Evolutionary conservation across 2,113 vertebrate species (phyloP).

Genomic region (Narcine bancroftii): DNA sequence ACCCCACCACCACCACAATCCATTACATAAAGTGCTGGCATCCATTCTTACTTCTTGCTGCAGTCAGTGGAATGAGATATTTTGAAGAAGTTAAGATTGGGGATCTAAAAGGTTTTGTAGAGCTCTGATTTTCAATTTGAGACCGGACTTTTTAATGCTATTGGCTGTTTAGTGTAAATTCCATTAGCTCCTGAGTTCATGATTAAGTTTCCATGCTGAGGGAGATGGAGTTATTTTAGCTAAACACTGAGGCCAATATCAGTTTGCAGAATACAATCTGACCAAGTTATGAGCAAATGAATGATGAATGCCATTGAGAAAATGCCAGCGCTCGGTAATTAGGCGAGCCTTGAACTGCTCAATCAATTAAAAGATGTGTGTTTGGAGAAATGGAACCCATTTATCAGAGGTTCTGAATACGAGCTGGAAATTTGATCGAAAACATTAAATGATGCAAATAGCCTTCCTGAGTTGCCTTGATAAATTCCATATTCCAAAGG

Average conservation of each 20-base stretch:
- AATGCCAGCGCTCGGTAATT: background rate
- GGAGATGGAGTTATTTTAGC: background rate
- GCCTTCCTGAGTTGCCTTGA: background rate
- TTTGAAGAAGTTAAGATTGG: background rate
- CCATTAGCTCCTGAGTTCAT: background rate
- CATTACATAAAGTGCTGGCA: background rate
- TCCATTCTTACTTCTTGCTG: background rate
- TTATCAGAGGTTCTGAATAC: background rate
- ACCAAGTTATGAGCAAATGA: background rate
- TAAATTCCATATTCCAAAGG: background rate
- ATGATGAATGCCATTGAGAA: background rate
- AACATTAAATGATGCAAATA: background rate
- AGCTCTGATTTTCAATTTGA: background rate
- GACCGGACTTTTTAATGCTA: background rate
- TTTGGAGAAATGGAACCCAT: constrained; percentile 10
- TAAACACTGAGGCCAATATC: background rate
- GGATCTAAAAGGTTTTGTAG: background rate
- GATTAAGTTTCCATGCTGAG: background rate
- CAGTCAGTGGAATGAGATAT: background rate
- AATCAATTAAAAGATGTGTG: constrained; percentile 19
- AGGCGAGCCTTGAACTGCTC: background rate
- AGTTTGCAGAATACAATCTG: background rate
- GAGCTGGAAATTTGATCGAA: background rate
- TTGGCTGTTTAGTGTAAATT: background rate
- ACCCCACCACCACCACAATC: background rate